Percentiles rank a stretch among this genome's conserved stretches.
These are phyloP conservation scores for Megaleporinus macrocephalus DNA, from an alignment of 2,113 vertebrate species.

Conservation along the genomic window DNA sequence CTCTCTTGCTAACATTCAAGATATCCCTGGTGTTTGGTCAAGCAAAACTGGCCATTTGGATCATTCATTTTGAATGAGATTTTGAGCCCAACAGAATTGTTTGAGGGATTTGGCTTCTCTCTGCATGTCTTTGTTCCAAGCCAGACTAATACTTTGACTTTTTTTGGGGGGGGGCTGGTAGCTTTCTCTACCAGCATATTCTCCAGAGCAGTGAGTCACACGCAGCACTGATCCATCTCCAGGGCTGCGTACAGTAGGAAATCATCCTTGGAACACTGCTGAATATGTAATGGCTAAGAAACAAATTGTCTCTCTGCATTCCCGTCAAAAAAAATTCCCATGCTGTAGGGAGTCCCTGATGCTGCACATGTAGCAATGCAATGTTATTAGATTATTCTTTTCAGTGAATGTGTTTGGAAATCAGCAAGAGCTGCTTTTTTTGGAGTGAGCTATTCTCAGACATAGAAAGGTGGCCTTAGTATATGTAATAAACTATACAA, in stretches of 20 bases:
- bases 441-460: too few relatives aligned
- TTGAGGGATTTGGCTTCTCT: neutral
- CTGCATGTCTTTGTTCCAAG: neutral
- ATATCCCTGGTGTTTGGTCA: neutral
- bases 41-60: neutral
- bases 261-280: neutral
- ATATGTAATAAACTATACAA: too few relatives aligned
- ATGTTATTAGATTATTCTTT: too few relatives aligned
- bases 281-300: conserved; percentile 57
- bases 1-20: neutral
- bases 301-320: conserved; percentile 35
- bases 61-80: neutral
- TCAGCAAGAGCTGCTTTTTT: too few relatives aligned
- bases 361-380: neutral
- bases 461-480: too few relatives aligned
- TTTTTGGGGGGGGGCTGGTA: too few relatives aligned
- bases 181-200: neutral
- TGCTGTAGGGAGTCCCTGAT: conserved; percentile 26
- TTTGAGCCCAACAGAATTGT: neutral
- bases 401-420: too few relatives aligned
- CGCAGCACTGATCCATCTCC: neutral
- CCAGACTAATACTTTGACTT: neutral
- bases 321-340: neutral
- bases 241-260: neutral
- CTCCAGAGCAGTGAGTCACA: neutral